Evolutionary conservation across 1,140 invertebrate species (phyloP).

Genomic region (Wiebesia pumilae): DNA sequence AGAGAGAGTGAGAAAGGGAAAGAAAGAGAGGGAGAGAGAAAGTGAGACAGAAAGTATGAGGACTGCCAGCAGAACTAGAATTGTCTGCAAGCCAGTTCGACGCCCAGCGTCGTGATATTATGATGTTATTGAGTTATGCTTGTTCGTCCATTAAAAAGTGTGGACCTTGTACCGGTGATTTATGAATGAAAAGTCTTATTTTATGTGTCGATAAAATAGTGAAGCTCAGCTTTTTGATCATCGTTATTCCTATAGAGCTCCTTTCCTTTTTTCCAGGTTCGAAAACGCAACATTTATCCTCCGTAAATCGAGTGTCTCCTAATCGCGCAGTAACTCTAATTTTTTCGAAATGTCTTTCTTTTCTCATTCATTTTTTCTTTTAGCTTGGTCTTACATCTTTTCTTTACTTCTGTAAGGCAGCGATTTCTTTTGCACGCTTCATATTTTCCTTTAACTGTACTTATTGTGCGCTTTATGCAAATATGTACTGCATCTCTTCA

Average conservation of each 20-base stretch:
- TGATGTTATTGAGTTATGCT: conserved; percentile 68
- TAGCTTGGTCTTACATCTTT: not conserved
- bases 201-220: not conserved
- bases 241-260: not conserved
- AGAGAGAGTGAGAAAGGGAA: not conserved
- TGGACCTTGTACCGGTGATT: conserved; percentile 58
- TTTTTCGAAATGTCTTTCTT: not conserved
- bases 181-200: conserved; percentile 65
- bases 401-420: not conserved
- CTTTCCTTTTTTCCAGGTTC: not conserved
- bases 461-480: conserved; percentile 6
- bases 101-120: conserved; percentile 71
- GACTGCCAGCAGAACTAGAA: not conserved
- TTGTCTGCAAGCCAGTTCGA: conserved; percentile 66
- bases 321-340: not conserved
- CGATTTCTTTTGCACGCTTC: not conserved
- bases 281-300: not conserved
- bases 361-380: not conserved
- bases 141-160: conserved; percentile 26
- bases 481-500: not conserved
- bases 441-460: not conserved
- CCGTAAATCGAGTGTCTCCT: not conserved
- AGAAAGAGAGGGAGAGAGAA: not conserved
- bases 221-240: not conserved
- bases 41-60: not conserved